These are phyloP conservation scores for Cromileptes altivelis DNA, from an alignment of 2,113 vertebrate species.

Conservation along the genomic window DNA sequence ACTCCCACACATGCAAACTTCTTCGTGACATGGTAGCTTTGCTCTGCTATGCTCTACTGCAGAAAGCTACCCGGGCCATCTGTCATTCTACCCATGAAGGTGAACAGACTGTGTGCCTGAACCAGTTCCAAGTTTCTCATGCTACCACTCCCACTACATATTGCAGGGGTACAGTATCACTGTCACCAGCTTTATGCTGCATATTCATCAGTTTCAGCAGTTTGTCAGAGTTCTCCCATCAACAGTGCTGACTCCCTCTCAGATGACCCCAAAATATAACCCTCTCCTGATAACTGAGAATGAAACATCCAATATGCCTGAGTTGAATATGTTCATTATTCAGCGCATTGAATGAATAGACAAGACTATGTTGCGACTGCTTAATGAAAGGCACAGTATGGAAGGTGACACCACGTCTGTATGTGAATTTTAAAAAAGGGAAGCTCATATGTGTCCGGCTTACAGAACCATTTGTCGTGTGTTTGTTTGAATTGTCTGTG, in stretches of 20 bases:
- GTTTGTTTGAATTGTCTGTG: conserved; percentile 32
- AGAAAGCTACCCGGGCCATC: conserved; percentile 71
- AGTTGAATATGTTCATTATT: conserved; percentile 6
- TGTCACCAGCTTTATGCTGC: conserved; percentile 61
- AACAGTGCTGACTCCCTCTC: conserved; percentile 24
- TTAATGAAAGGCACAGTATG: not conserved
- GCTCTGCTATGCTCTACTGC: conserved; percentile 57
- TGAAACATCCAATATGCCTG: not conserved
- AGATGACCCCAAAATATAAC: conserved; percentile 25
- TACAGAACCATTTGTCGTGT: conserved; percentile 9
- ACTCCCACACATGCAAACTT: conserved; percentile 69
- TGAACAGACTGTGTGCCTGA: conserved; percentile 80
- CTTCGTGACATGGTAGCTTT: conserved; percentile 62
- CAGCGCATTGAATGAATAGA: not conserved
- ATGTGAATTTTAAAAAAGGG: not conserved
- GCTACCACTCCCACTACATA: conserved; percentile 76
- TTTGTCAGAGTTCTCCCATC: conserved; percentile 53
- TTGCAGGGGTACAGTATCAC: conserved; percentile 64
- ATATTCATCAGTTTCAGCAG: conserved; percentile 68
- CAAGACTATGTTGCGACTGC: not conserved
- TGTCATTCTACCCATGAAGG: conserved; percentile 76
- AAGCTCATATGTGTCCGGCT: not conserved
- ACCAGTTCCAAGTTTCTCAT: conserved; percentile 74
- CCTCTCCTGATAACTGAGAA: not conserved
- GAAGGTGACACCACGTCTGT: not conserved